Conservation (phyloP, 2,797 vertebrate species). For the Caiman crocodilus region DNA sequence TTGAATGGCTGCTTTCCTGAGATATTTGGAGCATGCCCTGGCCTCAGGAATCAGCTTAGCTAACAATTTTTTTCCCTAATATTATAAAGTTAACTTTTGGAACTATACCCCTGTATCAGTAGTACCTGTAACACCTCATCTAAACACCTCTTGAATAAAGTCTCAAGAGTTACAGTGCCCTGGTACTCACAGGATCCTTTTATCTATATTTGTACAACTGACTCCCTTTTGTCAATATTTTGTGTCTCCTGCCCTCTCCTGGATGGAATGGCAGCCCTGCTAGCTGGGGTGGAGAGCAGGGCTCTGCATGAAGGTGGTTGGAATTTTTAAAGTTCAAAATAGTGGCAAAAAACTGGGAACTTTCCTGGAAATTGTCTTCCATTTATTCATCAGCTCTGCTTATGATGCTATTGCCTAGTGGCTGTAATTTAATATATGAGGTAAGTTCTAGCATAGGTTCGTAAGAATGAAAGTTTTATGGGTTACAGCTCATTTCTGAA, state of each 20-base stretch:
- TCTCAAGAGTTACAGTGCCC: background rate
- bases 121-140: background rate
- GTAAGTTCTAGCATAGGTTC: background rate
- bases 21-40: fast-evolving
- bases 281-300: fast-evolving
- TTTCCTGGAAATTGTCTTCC: background rate
- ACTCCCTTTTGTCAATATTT: background rate
- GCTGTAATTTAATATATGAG: background rate
- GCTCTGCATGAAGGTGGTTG: background rate
- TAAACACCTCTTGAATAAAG: background rate
- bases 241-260: background rate
- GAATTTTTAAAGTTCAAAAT: too few relatives aligned
- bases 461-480: background rate
- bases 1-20: background rate
- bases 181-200: background rate
- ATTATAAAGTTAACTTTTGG: background rate
- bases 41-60: background rate
- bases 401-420: background rate
- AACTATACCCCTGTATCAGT: background rate
- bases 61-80: background rate
- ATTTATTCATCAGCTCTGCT: background rate
- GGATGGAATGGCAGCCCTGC: background rate
- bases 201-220: background rate
- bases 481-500: background rate
- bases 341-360: background rate